Percentiles rank a stretch among this genome's conserved stretches.
Conservation (phyloP, 2,113 vertebrate genomes). For the Psophia crepitans region DNA sequence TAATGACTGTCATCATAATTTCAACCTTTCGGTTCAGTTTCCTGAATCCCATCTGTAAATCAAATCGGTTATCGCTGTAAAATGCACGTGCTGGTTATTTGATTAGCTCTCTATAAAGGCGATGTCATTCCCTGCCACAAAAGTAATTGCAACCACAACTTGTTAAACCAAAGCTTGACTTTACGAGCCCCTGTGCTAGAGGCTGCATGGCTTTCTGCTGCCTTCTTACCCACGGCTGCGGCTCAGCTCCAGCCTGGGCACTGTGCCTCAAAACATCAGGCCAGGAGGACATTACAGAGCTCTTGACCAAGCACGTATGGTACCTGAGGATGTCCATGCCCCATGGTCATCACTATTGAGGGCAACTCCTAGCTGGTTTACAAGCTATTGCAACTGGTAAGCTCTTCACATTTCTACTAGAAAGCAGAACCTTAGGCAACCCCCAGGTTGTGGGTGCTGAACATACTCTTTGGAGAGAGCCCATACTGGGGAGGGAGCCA, state of each 20-base stretch:
- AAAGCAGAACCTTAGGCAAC: not conserved
- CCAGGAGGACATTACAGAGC: fast-evolving
- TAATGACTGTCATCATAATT: not conserved
- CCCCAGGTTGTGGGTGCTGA: not conserved
- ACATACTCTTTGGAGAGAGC: fast-evolving
- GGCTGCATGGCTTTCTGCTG: not conserved
- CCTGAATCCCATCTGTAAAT: not conserved
- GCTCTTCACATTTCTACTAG: not conserved
- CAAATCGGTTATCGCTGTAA: not conserved
- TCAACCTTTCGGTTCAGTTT: not conserved
- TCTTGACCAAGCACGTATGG: not conserved
- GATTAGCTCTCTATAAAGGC: not conserved
- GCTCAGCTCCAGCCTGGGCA: not conserved
- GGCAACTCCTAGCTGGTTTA: not conserved
- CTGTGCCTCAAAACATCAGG: fast-evolving
- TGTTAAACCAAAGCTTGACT: not conserved
- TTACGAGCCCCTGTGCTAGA: not conserved
- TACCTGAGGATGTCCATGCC: not conserved
- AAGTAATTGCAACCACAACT: not conserved
- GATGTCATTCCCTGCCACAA: not conserved
- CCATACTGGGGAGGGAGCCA: fast-evolving
- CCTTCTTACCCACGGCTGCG: fast-evolving
- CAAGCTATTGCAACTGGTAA: not conserved
- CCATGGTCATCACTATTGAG: not conserved
- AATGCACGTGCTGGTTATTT: not conserved